phyloP scores from a whole-genome alignment of 2,888 invertebrate genomes.

The Urechis unicinctus region DNA sequence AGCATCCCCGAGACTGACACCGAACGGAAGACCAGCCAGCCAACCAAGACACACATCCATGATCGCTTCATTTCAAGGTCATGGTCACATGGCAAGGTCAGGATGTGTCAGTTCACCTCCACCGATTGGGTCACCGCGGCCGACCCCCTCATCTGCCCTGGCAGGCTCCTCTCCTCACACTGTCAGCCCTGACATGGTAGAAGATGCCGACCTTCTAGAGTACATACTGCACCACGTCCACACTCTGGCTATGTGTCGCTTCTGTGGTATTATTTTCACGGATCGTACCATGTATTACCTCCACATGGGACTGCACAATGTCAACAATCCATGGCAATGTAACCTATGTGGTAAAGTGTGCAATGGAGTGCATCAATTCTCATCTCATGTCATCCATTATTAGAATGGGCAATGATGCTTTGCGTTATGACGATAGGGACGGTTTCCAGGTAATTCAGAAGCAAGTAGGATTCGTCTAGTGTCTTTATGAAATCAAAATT shows the following conservation, averaged over 20 bases:
- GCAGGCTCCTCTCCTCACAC: not conserved
- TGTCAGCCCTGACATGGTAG: constrained; percentile 4
- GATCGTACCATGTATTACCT: constrained; percentile 94
- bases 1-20: too few relatives aligned
- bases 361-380: constrained; percentile 70
- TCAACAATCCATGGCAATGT: constrained; percentile 94
- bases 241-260: constrained; percentile 59
- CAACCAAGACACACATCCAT: too few relatives aligned
- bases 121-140: too few relatives aligned
- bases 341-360: constrained; percentile 95
- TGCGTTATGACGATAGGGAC: too few relatives aligned
- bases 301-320: constrained; percentile 96
- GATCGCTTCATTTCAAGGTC: too few relatives aligned
- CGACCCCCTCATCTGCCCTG: not conserved
- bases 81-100: too few relatives aligned
- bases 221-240: constrained; percentile 15
- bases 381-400: constrained; percentile 18
- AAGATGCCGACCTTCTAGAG: constrained; percentile 16
- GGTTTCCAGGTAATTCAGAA: too few relatives aligned
- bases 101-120: too few relatives aligned
- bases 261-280: constrained; percentile 90
- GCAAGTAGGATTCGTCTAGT: too few relatives aligned
- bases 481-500: too few relatives aligned
- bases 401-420: too few relatives aligned
- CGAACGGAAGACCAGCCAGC: too few relatives aligned